Conservation (phyloP, 2,113 vertebrate species). For the Guaruba guarouba region DNA sequence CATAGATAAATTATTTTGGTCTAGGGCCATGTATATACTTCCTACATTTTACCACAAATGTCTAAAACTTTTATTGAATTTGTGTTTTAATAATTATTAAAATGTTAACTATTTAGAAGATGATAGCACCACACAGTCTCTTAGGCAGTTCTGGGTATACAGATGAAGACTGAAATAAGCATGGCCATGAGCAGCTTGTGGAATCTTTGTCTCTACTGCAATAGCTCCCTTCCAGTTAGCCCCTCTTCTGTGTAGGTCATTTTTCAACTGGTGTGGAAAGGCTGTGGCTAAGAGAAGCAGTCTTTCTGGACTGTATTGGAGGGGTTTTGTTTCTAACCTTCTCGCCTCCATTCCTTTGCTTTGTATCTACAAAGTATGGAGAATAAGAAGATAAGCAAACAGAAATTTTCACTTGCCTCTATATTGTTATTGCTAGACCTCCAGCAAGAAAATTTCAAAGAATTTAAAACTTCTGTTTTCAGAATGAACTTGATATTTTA, state of each 20-base stretch:
- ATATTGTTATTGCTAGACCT: background rate
- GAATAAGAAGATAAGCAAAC: background rate
- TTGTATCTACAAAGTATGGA: background rate
- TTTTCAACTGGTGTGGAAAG: background rate
- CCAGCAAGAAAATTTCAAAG: background rate
- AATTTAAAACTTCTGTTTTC: background rate
- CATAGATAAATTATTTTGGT: background rate
- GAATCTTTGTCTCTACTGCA: background rate
- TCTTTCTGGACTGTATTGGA: background rate
- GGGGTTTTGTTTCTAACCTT: background rate
- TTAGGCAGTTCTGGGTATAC: background rate
- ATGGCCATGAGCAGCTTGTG: background rate
- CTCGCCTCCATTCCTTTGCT: background rate
- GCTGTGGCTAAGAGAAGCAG: background rate
- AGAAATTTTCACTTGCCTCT: background rate
- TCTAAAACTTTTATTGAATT: background rate
- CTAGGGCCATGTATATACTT: background rate
- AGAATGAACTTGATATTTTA: background rate
- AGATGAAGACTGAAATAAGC: background rate
- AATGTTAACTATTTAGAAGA: background rate
- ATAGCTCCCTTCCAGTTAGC: background rate
- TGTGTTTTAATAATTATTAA: background rate
- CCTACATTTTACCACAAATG: background rate
- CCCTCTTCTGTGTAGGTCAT: background rate
- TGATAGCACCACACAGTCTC: background rate